Conservation (phyloP, 1,140 invertebrate species). For the Drosophila littoralis region DNA sequence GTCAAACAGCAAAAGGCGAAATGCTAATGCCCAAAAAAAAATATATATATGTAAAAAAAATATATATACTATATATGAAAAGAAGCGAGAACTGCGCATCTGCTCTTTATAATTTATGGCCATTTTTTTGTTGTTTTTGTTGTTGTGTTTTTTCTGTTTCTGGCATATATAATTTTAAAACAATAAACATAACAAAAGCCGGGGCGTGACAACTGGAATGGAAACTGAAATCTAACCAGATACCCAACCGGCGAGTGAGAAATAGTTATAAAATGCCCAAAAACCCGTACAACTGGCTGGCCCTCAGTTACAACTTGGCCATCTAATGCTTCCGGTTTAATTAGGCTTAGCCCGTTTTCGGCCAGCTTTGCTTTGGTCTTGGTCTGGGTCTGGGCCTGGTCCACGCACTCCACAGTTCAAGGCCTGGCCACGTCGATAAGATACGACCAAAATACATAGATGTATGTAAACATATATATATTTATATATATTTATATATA, state of each 20-base stretch:
- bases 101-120: conserved; percentile 56
- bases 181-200: conserved; percentile 58
- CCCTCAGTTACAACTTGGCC: conserved; percentile 46
- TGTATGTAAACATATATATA: conserved; percentile 6
- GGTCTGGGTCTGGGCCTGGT: conserved; percentile 1
- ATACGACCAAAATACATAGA: conserved; percentile 38
- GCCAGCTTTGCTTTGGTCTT: conserved; percentile 13
- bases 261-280: neutral
- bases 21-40: conserved; percentile 49
- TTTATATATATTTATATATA: neutral
- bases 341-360: conserved; percentile 52
- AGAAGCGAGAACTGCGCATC: conserved; percentile 47
- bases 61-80: no score
- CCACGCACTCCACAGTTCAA: conserved; percentile 47
- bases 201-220: conserved; percentile 58
- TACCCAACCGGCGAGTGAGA: neutral
- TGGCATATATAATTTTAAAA: conserved; percentile 60
- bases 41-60: neutral
- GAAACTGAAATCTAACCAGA: conserved; percentile 23
- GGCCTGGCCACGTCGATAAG: conserved; percentile 63
- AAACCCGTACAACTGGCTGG: conserved; percentile 36
- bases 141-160: conserved; percentile 29
- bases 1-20: conserved; percentile 24
- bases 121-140: conserved; percentile 20
- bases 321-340: conserved; percentile 79